Evolutionary conservation across 2,113 vertebrate genomes (phyloP).

Genomic region (Cynocephalus volans): DNA sequence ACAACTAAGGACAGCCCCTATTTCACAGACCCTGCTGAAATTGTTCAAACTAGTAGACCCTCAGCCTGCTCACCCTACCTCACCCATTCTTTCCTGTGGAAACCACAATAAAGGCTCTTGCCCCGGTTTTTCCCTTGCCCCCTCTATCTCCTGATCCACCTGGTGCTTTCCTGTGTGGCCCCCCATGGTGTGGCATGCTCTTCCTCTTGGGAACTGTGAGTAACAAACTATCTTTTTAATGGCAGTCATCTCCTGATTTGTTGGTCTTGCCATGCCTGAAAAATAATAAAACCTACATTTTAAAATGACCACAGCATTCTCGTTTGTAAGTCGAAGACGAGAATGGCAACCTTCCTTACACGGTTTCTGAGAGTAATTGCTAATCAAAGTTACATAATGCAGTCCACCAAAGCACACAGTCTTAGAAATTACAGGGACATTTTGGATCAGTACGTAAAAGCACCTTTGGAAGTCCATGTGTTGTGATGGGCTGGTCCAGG

Average conservation of each 20-base stretch:
- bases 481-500: neutral
- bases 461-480: neutral
- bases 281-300: neutral
- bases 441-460: neutral
- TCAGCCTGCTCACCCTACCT: neutral
- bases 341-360: neutral
- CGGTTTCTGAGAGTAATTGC: neutral
- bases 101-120: neutral
- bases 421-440: neutral
- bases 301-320: neutral
- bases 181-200: accelerated
- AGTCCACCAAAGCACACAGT: accelerated
- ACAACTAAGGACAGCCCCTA: neutral
- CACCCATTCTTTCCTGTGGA: neutral
- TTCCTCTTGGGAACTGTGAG: neutral
- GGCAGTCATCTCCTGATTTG: neutral
- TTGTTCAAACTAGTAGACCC: neutral
- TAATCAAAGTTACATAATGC: neutral
- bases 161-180: no score
- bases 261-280: neutral
- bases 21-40: neutral
- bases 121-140: accelerated
- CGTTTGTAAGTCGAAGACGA: neutral
- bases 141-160: neutral
- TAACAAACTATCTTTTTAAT: neutral